Evolutionary conservation across 2,113 vertebrate genomes (phyloP), one percentile per base, ranked within the genome.

Genomic region (Pomatorhinus ruficollis): DNA sequence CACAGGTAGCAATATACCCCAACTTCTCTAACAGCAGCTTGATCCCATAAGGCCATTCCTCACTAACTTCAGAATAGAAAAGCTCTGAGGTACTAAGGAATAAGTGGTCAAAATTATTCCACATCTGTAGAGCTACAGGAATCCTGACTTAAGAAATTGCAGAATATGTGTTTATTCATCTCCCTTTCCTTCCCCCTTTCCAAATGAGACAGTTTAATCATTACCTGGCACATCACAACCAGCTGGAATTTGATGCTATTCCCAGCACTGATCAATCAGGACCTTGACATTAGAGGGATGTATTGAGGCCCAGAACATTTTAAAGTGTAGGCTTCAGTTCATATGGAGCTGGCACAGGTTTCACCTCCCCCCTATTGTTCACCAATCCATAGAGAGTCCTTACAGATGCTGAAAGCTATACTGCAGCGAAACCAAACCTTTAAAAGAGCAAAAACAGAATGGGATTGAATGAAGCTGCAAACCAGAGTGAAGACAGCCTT

Each of bases 181-280:
- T 90, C 47, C 44, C 83, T 86, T 93, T 88, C 47, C 56, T 93
- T 90, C 44, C 42, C 57, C 22, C 39, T 78, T 83, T 78, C 71
- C 85, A 94, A 94, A 93, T 0, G 31, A 90, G 92, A 94, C 79
- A 81, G 88, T 96, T 81, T 86, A 93, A 75, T 95, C 91, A 64
- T 92, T 91, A 96, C 60, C 93, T 95, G 95, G 95, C 93, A 96
- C 79, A 89, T 71, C 87, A 83, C 71, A 85, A 49, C 59, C 30
- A 63, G 79, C 28, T 95, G 93, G 95, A 96, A 97, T 92, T 60
- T 83, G 82, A 92, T 90, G 82, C 68, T 96, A 92, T 96, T 96
- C 85, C 95, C 95, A 96, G 92, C 35, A 90, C 85, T 71, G 71
- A 97, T 96, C 90, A 96, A 86, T 96, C 95, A 96, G 68, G 44